Evolutionary conservation across 2,888 invertebrate genomes (phyloP), one percentile per base, ranked within the genome.

Genomic region (Acrocyrtus sp.): DNA sequence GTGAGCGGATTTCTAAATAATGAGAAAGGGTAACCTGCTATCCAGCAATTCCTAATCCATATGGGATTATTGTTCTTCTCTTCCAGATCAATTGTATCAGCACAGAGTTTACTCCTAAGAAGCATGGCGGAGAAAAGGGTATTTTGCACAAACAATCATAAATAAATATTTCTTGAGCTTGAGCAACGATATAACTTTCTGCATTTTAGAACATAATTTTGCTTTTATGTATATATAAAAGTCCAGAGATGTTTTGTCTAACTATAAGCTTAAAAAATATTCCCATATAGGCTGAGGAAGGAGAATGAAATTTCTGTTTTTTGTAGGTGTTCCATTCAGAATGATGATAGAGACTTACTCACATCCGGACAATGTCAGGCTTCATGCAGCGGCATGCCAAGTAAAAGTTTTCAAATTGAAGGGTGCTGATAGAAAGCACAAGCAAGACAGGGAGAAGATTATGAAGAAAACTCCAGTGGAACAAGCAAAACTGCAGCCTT

Each of bases 121-220:
- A 97, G 83, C 97, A 98, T 85, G 98, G 98, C 54, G 98, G 98
- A 1, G 98, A 98, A 85, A 98, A 98, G 83, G 98, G 98, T 58
- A n/a, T n/a, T n/a, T n/a, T n/a, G n/a, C n/a, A n/a, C n/a, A n/a
- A n/a, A n/a, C n/a, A n/a, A n/a, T n/a, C n/a, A n/a, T n/a, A n/a
- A n/a, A n/a, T n/a, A n/a, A n/a, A n/a, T n/a, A n/a, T n/a, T n/a
- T n/a, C n/a, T n/a, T n/a, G n/a, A n/a, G n/a, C n/a, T n/a, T n/a
- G n/a, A n/a, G n/a, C n/a, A n/a, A n/a, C n/a, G n/a, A n/a, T n/a
- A n/a, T n/a, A n/a, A n/a, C n/a, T n/a, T n/a, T n/a, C n/a, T n/a
- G n/a, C n/a, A n/a, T n/a, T n/a, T n/a, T n/a, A n/a, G n/a, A n/a
- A n/a, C n/a, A n/a, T n/a, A n/a, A n/a, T n/a, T n/a, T n/a, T n/a